Evolutionary conservation across 2,113 vertebrate species (phyloP).

Genomic region (Zootoca vivipara): DNA sequence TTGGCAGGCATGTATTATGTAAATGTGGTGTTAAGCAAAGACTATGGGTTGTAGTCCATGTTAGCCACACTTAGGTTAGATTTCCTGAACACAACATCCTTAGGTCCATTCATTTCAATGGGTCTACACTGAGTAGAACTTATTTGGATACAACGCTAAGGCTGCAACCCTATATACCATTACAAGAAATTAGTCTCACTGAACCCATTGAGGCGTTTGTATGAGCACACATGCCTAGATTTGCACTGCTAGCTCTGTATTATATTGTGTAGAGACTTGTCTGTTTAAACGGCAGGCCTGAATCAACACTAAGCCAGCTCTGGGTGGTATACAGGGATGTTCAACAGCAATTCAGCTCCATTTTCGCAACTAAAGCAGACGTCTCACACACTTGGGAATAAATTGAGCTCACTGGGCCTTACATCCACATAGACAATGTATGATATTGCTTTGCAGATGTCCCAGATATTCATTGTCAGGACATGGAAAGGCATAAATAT

Average conservation of each 20-base stretch:
- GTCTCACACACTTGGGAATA: neutral
- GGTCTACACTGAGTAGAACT: no score
- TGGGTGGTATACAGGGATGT: neutral
- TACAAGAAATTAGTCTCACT: neutral
- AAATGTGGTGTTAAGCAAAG: no score
- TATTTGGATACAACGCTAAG: no score
- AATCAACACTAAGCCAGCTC: neutral
- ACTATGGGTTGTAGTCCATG: no score
- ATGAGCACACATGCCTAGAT: neutral
- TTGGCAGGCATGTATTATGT: no score
- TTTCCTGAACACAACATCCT: no score
- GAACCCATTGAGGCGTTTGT: neutral
- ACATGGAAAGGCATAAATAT: neutral
- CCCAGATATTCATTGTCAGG: neutral
- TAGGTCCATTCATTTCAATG: no score
- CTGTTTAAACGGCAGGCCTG: neutral
- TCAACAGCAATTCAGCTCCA: neutral
- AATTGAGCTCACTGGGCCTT: neutral
- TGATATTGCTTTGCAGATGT: neutral
- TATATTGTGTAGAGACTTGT: neutral
- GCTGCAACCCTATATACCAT: neutral
- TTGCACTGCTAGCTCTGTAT: neutral
- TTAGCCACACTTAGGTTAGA: no score
- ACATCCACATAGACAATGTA: neutral
- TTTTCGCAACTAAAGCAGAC: neutral